Evolutionary conservation across 2,113 vertebrate genomes (phyloP), one percentile per base, ranked within the genome.

Genomic region (Passer domesticus): DNA sequence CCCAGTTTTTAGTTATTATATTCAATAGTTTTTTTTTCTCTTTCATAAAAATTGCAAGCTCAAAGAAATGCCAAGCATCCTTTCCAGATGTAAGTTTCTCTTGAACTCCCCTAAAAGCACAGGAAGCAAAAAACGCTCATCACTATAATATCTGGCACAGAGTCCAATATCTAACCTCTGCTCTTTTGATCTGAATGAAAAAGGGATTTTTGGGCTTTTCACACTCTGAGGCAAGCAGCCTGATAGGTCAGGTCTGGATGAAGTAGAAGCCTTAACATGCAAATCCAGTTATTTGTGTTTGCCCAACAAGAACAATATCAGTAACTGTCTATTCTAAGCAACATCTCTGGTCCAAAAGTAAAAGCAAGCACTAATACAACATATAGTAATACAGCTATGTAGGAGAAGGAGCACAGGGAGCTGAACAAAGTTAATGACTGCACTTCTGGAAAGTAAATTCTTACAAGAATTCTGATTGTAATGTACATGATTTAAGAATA

Each of bases 121-220:
- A 70, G 49, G 20, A 91, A 76, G 6, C 39, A 75, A 75, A 28
- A 33, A 90, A 87, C 13, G 46, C 6, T 25, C 11, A n/a, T 22
- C 68, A 41, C 18, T 27, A n/a, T 33, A 28, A 28, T 17, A 35
- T 67, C 16, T 79, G 43, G 19, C 52, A 82, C 6, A 58, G 15
- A 1, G 1, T 19, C 59, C 70, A 46, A 23, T 66, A 68, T 24
- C 24, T 39, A 69, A 93, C 9, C 5, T 59, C 12, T 62, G 35
- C 3, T 25, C 39, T 67, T 67, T 47, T 25, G 18, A 66, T 83
- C 49, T 53, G 31, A 72, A 84, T 15, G 6, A 28, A 75, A 62
- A 11, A 9, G 19, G 9, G 10, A 27, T 7, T 62, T 10, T 30
- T 1, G 0, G 1, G 4, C n/a, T 67, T 60, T 62, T 80, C 11